Evolutionary conservation across 2,113 vertebrate genomes (phyloP), one percentile per base, ranked within the genome.

Genomic region (Origma solitaria): DNA sequence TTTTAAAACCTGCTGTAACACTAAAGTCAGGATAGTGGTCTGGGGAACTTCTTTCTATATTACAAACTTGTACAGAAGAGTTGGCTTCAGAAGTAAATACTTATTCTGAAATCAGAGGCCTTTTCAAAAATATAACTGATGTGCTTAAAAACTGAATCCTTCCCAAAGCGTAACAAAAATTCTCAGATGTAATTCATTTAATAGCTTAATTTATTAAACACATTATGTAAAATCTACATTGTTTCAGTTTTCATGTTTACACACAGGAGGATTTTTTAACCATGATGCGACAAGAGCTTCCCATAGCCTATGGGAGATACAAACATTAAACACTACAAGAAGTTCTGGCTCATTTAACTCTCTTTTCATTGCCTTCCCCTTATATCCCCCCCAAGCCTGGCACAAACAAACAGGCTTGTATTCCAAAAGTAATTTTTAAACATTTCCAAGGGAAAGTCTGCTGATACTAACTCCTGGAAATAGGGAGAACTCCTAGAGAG

Each of bases 191-290:
- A 96, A 75, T 96, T 96, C 82, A 95, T 97, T 97, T 94, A 95
- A 96, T 95, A 97, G 83, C 91, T 97, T 98, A 96, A 97, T 98
- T 98, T 97, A 97, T 97, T 98, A 97, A 98, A 97, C 96, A 98
- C 97, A 95, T 77, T 97, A 92, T 98, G 96, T 90, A 98, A 98
- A 98, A 98, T 97, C 97, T 98, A 98, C 97, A 97, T 95, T 90
- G 84, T 90, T 94, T 97, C 97, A 93, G 92, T 88, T 96, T 97
- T 96, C 94, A 97, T 97, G 97, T 97, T 98, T 97, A 98, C 97
- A 98, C 96, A 97, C 61, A 93, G 86, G 92, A 97, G 61, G 56
- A 40, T 25, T 78, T 91, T 97, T 96, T 86, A 88, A 97, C 72
- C 86, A 95, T 91, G 86, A 95, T 92, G 91, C 31, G 33, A 96